Evolutionary conservation across 92 coral and sea anemone species (phyloP), one percentile per base, ranked within the genome.

Genomic region (Epizoanthus scotinus): DNA sequence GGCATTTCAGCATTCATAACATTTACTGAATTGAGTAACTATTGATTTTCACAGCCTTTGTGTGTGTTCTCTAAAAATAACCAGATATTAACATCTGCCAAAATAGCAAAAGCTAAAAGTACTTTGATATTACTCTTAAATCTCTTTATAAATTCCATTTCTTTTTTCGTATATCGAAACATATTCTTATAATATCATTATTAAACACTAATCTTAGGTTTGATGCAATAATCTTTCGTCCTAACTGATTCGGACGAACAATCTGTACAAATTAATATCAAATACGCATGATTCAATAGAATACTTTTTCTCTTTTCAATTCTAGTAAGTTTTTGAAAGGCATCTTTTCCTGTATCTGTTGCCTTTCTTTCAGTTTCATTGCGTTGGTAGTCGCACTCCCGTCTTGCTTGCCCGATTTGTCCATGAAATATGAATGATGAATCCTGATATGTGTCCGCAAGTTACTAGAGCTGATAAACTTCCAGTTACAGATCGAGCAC

Each of bases 401-500:
- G 5, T 60, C 81, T 71, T 36, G 91, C 29, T 67, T 90, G 71
- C 87, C 84, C 15, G 87, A 28, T 61, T 87, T 87, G 64, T 92
- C 97, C 58, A 88, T 72, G 78, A 82, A 92, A 64, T 92, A 92
- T 0, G 97, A 91, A 69, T 95, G 99, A 38, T 95, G 99, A 28
- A 95, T 95, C 49, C 99, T 96, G 78, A 95, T 95, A 69, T 95
- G 99, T 59, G 99, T 95, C 20, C 99, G 92, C 12, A 95, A 88
- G 42, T 95, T 95, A 70, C 99, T 95, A 13, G 99, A 95, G 55
- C 98, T 93, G 92, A 95, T 95, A 83, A 95, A 95, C 83, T 93
- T 95, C 99, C 99, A 95, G 87, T 91, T 95, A 63, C 99, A 95
- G 66, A 91, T 95, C 63, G 90, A 91, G 67, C 99, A 95, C 66